These are phyloP conservation scores for Hedya salicella DNA, from an alignment of 2,888 invertebrate genomes.

Conservation along the genomic window DNA sequence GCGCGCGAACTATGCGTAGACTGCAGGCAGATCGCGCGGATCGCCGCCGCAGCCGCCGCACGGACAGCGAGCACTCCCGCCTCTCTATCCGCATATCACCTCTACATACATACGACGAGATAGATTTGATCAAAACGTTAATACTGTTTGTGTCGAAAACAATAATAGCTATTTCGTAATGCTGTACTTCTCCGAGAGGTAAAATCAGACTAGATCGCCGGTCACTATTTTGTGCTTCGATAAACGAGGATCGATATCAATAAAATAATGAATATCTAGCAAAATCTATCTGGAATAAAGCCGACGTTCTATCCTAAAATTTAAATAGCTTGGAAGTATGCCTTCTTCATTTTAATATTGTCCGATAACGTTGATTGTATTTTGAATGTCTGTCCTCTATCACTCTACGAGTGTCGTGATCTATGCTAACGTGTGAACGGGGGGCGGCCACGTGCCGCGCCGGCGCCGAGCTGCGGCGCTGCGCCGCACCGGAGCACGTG, in stretches of 20 bases:
- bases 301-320: slow-evolving; percentile 82
- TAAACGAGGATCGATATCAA: slow-evolving; percentile 73
- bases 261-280: slow-evolving; percentile 81
- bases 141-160: slow-evolving; percentile 81
- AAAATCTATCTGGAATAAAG: slow-evolving; percentile 84
- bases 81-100: slow-evolving; percentile 78
- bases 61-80: slow-evolving; percentile 59
- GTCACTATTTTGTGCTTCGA: slow-evolving; percentile 81
- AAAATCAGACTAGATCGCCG: slow-evolving; percentile 77
- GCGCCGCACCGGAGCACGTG: slow-evolving; percentile 2
- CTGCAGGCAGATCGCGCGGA: slow-evolving; percentile 49
- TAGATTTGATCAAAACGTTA: slow-evolving; percentile 78
- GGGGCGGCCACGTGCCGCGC: slow-evolving; percentile 51
- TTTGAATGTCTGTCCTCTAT: slow-evolving; percentile 74
- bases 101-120: slow-evolving; percentile 78
- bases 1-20: slow-evolving; percentile 43
- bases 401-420: slow-evolving; percentile 83
- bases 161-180: slow-evolving; percentile 70
- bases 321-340: slow-evolving; percentile 83
- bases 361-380: slow-evolving; percentile 82
- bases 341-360: slow-evolving; percentile 81
- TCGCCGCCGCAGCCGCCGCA: not conserved
- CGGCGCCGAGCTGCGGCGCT: slow-evolving; percentile 42
- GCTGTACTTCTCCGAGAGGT: slow-evolving; percentile 70
- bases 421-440: slow-evolving; percentile 74